Conservation (phyloP, 1,140 invertebrate genomes). For the Cotesia chilonis region DNA sequence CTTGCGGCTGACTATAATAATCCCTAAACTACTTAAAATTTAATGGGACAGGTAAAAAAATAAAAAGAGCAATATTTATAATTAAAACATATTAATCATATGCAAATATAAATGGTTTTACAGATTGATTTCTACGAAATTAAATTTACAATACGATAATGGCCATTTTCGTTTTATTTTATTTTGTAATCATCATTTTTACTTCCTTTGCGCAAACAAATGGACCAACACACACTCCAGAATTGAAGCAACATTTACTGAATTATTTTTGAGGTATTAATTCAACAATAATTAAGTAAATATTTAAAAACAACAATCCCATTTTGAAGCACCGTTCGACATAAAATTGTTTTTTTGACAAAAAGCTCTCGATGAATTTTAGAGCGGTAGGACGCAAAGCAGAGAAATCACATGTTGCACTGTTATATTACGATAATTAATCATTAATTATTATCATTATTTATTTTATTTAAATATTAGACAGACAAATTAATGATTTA, state of each 20-base stretch:
- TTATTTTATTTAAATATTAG: conserved; percentile 22
- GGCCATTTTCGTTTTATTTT: conserved; percentile 45
- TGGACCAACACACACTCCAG: conserved; percentile 28
- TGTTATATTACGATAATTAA: background rate
- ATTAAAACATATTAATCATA: conserved; percentile 65
- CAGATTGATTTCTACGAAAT: conserved; percentile 62
- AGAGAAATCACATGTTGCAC: conserved; percentile 12
- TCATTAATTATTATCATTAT: conserved; percentile 23
- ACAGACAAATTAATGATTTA: background rate
- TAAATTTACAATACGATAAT: conserved; percentile 59
- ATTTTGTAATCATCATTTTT: conserved; percentile 30
- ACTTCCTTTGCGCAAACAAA: conserved; percentile 28
- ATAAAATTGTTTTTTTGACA: conserved; percentile 9
- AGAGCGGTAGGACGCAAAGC: conserved; percentile 1
- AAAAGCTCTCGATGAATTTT: conserved; percentile 16
- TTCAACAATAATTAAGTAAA: conserved; percentile 14
- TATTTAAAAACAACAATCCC: background rate
- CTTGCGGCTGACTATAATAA: no score
- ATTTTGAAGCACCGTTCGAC: conserved; percentile 19
- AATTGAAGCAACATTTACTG: conserved; percentile 10
- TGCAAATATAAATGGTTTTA: conserved; percentile 66
- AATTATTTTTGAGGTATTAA: background rate
- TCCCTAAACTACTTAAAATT: no score
- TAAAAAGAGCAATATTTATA: conserved; percentile 45
- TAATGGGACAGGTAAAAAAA: background rate